Conservation (phyloP, 2,888 invertebrate genomes). For the Tryphoninae sp. region DNA sequence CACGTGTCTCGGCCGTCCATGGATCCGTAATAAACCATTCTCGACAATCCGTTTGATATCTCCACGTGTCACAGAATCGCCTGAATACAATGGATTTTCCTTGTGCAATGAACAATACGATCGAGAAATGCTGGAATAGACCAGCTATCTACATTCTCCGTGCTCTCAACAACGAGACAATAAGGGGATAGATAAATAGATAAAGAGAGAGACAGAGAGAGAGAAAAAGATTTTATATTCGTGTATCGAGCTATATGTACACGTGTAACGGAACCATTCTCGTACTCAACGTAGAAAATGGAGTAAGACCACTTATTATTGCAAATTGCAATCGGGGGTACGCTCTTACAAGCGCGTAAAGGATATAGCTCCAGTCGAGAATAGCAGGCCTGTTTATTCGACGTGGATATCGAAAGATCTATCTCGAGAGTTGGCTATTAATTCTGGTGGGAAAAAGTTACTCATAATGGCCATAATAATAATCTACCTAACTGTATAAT, state of each 20-base stretch:
- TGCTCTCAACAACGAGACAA: slow-evolving; percentile 26
- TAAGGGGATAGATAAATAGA: background rate
- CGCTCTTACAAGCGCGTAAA: slow-evolving; percentile 5
- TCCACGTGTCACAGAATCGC: slow-evolving; percentile 21
- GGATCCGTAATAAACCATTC: slow-evolving; percentile 50
- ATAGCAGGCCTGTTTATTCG: slow-evolving; percentile 43
- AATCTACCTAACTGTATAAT: slow-evolving; percentile 6
- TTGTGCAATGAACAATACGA: slow-evolving; percentile 53
- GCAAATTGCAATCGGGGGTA: slow-evolving; percentile 22
- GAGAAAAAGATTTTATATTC: background rate
- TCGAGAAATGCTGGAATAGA: slow-evolving; percentile 38
- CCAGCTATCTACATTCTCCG: slow-evolving; percentile 36
- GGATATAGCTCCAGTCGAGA: slow-evolving; percentile 22
- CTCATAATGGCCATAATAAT: slow-evolving; percentile 41
- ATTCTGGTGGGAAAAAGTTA: slow-evolving; percentile 39
- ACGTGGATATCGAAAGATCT: slow-evolving; percentile 41
- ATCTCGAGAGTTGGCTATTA: slow-evolving; percentile 36
- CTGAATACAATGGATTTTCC: slow-evolving; percentile 43
- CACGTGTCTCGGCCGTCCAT: slow-evolving; percentile 16
- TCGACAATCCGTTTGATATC: slow-evolving; percentile 38
- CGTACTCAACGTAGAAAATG: slow-evolving; percentile 29
- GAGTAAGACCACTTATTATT: slow-evolving; percentile 34
- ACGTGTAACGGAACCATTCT: slow-evolving; percentile 25
- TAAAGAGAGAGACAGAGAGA: background rate
- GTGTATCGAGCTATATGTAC: slow-evolving; percentile 10